Percentiles rank a stretch among this genome's conserved stretches.
These are phyloP conservation scores for Paradoxurus hermaphroditus DNA, from an alignment of 2,113 vertebrate genomes.

Conservation along the genomic window DNA sequence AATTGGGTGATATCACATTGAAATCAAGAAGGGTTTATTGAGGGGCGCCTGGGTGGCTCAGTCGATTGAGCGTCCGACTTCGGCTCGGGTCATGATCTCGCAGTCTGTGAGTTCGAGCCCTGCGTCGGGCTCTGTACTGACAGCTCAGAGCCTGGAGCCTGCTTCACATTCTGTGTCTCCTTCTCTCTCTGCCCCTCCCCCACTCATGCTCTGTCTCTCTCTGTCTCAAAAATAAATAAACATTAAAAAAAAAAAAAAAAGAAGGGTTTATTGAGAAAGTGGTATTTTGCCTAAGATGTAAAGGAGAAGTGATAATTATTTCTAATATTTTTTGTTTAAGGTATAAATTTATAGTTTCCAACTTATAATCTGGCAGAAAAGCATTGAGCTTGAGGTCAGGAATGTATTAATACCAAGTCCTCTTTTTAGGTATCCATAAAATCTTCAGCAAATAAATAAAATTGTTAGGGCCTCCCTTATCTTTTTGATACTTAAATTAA, in stretches of 20 bases:
- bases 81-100: no score
- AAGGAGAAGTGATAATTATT: background rate
- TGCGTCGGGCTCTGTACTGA: no score
- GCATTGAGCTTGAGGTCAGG: background rate
- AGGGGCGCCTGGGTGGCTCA: no score
- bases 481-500: background rate
- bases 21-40: background rate
- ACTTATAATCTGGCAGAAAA: background rate
- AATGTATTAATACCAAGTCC: background rate
- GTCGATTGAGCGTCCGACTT: no score
- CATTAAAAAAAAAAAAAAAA: no score
- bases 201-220: no score
- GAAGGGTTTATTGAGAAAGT: background rate
- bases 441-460: background rate
- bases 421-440: background rate
- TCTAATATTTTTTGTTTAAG: background rate
- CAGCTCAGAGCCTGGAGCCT: no score
- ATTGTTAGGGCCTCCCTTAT: background rate
- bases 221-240: no score
- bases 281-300: background rate
- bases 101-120: no score
- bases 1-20: background rate
- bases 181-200: no score
- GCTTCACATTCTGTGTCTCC: no score
- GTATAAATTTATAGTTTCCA: background rate